phyloP scores from a whole-genome alignment of 2,888 invertebrate genomes.

The Reticulitermes lucifugus region DNA sequence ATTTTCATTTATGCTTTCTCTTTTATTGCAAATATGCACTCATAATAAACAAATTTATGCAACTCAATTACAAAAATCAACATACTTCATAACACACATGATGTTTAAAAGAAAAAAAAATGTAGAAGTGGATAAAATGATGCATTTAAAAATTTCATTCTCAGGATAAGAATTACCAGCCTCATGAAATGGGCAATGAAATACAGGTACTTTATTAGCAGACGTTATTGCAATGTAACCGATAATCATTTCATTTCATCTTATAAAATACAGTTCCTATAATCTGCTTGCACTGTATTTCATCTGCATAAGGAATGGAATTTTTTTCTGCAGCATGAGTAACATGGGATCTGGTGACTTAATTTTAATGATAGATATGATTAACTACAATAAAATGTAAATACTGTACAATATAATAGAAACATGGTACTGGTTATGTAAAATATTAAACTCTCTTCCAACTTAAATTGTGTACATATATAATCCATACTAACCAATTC shows the following conservation, averaged over 20 bases:
- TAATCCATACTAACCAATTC: background rate
- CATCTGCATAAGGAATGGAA: background rate
- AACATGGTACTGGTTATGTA: background rate
- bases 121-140: background rate
- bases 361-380: background rate
- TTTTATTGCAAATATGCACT: background rate
- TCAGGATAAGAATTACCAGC: background rate
- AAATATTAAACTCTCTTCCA: background rate
- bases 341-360: background rate
- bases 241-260: background rate
- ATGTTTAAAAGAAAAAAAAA: background rate
- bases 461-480: background rate
- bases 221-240: background rate
- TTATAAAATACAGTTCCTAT: background rate
- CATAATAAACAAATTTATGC: background rate
- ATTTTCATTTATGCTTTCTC: background rate
- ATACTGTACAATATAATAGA: slow-evolving; percentile 10
- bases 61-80: background rate
- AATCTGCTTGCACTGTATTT: background rate
- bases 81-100: background rate
- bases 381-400: background rate
- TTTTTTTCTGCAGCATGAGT: background rate
- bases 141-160: background rate
- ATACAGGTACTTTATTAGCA: background rate
- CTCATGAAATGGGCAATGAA: background rate